Percentiles rank a stretch among this genome's conserved stretches.
Evolutionary conservation across 2,888 invertebrate genomes (phyloP).

Genomic region (Pomacea canaliculata): DNA sequence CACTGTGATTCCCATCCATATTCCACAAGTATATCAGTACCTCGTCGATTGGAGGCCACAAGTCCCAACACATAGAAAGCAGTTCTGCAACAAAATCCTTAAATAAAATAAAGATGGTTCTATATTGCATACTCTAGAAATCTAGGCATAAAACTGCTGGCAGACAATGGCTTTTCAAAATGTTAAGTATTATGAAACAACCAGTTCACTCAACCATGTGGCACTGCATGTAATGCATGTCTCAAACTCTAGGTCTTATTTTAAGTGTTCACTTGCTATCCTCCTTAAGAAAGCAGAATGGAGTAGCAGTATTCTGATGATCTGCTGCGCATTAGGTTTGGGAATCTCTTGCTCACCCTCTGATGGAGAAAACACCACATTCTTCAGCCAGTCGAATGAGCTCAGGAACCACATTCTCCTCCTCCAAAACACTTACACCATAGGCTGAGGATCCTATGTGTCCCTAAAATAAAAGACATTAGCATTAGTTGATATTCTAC

Average conservation of each 20-base stretch:
- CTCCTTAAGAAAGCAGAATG: too few species aligned
- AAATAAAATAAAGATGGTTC: too few species aligned
- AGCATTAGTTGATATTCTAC: neutral
- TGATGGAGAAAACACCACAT: constrained; percentile 86
- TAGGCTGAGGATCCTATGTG: constrained; percentile 83
- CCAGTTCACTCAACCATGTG: too few species aligned
- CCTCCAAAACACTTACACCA: constrained; percentile 82
- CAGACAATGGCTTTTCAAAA: too few species aligned
- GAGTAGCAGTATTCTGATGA: too few species aligned
- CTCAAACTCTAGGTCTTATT: too few species aligned
- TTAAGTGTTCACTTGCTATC: too few species aligned
- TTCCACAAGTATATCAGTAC: constrained; percentile 83
- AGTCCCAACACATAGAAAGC: constrained; percentile 90
- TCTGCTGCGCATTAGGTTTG: too few species aligned
- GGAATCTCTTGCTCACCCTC: constrained; percentile 72
- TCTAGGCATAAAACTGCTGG: too few species aligned
- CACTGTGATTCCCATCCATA: constrained; percentile 79
- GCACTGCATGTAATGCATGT: too few species aligned
- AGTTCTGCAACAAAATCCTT: constrained; percentile 73
- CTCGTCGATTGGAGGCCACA: constrained; percentile 85
- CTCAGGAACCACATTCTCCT: constrained; percentile 73
- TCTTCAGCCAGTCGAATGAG: constrained; percentile 81
- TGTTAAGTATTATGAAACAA: too few species aligned
- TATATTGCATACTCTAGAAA: too few species aligned
- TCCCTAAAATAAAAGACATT: constrained; percentile 71